phyloP scores from a whole-genome alignment of 1,140 invertebrate genomes.

The Mya arenaria region DNA sequence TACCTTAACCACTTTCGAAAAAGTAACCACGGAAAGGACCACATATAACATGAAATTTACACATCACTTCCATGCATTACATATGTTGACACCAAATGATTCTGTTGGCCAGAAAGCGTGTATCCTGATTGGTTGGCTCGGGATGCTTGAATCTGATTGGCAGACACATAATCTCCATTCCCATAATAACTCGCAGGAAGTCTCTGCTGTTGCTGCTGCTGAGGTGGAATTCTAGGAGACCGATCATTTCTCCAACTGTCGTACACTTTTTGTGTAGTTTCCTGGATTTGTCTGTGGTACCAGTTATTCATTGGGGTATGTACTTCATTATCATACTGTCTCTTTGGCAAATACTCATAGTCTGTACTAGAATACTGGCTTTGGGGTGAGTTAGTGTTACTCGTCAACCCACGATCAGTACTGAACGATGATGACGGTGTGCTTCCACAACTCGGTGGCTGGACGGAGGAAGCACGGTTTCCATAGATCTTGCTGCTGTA shows the following conservation, averaged over 20 bases:
- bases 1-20: too few species aligned
- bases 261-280: slow-evolving; percentile 66
- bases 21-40: too few species aligned
- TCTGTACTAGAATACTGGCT: slow-evolving; percentile 59
- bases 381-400: slow-evolving; percentile 69
- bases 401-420: slow-evolving; percentile 71
- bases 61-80: slow-evolving; percentile 72
- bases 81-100: slow-evolving; percentile 27
- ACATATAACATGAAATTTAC: slow-evolving; percentile 46
- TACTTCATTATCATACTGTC: slow-evolving; percentile 60
- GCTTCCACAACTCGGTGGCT: slow-evolving; percentile 59
- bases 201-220: neutral
- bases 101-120: slow-evolving; percentile 1
- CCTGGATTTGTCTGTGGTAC: slow-evolving; percentile 73
- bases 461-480: slow-evolving; percentile 33
- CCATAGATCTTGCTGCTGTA: slow-evolving; percentile 76
- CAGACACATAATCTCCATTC: slow-evolving; percentile 28
- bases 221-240: neutral
- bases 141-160: neutral
- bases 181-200: slow-evolving; percentile 38
- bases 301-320: slow-evolving; percentile 70
- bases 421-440: slow-evolving; percentile 77
- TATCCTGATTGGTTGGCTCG: neutral
- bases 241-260: slow-evolving; percentile 46
- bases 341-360: slow-evolving; percentile 52